These are phyloP conservation scores for Polyommatus iphigenia DNA, from an alignment of 2,888 invertebrate genomes.

Conservation along the genomic window DNA sequence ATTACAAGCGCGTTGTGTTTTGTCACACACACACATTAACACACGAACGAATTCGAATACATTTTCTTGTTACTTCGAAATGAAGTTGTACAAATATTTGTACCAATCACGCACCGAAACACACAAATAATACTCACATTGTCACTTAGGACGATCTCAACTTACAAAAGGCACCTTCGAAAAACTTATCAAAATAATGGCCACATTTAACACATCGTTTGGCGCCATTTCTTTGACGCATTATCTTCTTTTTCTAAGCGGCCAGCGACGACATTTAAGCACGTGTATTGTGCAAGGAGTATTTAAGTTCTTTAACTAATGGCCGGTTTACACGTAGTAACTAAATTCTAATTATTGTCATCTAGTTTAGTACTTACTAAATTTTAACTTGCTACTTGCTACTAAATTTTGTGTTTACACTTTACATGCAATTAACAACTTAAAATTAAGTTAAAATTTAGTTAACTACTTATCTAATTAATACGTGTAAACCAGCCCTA, in stretches of 20 bases:
- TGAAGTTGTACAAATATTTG: slow-evolving; percentile 18
- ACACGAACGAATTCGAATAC: slow-evolving; percentile 17
- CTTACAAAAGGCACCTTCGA: slow-evolving; percentile 21
- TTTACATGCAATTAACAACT: no score
- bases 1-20: neutral
- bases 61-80: neutral
- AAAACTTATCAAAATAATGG: slow-evolving; percentile 61
- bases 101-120: slow-evolving; percentile 10
- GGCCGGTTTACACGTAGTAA: no score
- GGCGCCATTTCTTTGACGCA: slow-evolving; percentile 54
- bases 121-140: slow-evolving; percentile 26
- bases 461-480: no score
- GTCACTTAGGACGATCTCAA: slow-evolving; percentile 19
- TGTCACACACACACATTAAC: slow-evolving; percentile 7
- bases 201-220: slow-evolving; percentile 64
- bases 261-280: neutral
- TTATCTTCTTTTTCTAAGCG: slow-evolving; percentile 17
- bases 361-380: no score
- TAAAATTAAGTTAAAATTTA: no score
- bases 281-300: neutral
- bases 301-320: neutral
- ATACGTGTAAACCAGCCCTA: no score
- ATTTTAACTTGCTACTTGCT: no score
- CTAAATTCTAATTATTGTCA: no score
- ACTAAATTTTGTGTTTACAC: no score